phyloP scores from a whole-genome alignment of 35 echinoderm and acorn worm genomes.

The Ptychodera flava region DNA sequence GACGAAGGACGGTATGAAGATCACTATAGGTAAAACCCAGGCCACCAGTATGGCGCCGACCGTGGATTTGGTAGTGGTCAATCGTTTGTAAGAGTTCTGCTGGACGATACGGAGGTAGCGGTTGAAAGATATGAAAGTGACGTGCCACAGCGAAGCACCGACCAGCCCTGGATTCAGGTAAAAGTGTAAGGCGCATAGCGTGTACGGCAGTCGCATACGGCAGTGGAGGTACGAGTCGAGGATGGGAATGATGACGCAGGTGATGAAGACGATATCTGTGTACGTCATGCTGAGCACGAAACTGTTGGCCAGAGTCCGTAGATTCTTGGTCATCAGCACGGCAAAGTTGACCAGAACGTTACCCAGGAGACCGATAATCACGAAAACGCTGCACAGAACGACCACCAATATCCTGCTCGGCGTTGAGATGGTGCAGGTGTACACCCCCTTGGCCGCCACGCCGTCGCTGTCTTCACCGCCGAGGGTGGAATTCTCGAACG shows the following conservation, averaged over 20 bases:
- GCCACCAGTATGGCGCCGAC: not conserved
- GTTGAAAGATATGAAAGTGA: constrained; percentile 10
- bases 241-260: not conserved
- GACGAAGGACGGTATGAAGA: constrained; percentile 7
- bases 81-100: not conserved
- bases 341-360: constrained; percentile 26
- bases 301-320: constrained; percentile 20
- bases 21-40: not conserved
- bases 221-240: not conserved
- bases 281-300: constrained; percentile 25
- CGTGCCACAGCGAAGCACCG: constrained; percentile 9
- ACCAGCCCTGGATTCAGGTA: constrained; percentile 17
- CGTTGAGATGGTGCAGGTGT: no score
- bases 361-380: constrained; percentile 15
- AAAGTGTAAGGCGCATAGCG: constrained; percentile 13
- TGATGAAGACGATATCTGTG: constrained; percentile 2
- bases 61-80: not conserved
- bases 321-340: constrained; percentile 6
- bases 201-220: not conserved
- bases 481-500: no score
- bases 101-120: constrained; percentile 11
- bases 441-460: no score
- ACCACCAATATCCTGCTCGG: no score
- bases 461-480: no score
- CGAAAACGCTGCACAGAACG: constrained; percentile 1